Percentiles rank a stretch among this genome's conserved stretches.
Conservation (phyloP, 1,140 invertebrate species). For the Cotesia typhae region DNA sequence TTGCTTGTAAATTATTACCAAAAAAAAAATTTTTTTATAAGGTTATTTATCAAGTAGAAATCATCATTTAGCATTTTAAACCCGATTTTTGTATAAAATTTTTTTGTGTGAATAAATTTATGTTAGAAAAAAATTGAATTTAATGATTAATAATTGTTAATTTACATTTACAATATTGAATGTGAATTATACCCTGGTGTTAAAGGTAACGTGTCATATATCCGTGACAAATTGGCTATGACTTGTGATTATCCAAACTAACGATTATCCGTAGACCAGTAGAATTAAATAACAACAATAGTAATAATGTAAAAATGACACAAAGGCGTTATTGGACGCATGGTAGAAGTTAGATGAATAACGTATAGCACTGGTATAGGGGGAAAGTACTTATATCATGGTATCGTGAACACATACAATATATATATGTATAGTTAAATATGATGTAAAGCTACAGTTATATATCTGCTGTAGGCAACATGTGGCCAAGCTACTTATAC, state of each 20-base stretch:
- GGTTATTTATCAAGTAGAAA: too few relatives aligned
- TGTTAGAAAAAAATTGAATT: conserved; percentile 25
- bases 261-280: conserved; percentile 10
- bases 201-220: conserved; percentile 6
- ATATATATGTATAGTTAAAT: too few relatives aligned
- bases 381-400: conserved; percentile 19
- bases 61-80: too few relatives aligned
- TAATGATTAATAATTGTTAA: conserved; percentile 23
- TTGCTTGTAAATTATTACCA: too few relatives aligned
- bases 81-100: too few relatives aligned
- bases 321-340: conserved; percentile 4
- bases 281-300: background rate
- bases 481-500: conserved; percentile 29
- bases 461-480: conserved; percentile 17
- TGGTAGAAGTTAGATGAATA: too few relatives aligned
- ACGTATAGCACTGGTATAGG: background rate
- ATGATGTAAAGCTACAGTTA: conserved; percentile 26
- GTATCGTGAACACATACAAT: too few relatives aligned
- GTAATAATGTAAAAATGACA: conserved; percentile 6
- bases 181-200: background rate
- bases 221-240: conserved; percentile 20
- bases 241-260: background rate
- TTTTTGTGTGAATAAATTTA: too few relatives aligned
- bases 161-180: background rate
- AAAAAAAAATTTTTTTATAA: too few relatives aligned